Evolutionary conservation across 2,113 vertebrate species (phyloP), one percentile per base, ranked within the genome.

Genomic region (Ameiurus melas): DNA sequence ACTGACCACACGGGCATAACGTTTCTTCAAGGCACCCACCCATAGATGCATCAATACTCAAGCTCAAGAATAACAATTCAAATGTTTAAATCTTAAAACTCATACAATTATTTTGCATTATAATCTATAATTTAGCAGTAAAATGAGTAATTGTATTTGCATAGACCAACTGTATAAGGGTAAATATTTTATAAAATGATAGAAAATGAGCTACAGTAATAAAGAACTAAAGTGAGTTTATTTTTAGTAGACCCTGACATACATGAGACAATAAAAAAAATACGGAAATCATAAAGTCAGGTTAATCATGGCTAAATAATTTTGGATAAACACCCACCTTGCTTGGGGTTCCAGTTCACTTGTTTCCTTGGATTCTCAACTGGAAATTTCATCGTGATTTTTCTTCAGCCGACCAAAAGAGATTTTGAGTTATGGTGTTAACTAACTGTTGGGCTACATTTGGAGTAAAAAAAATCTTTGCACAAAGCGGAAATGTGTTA

Each of bases 311-410:
- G 19, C 0, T 12, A 47, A 60, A 86, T 20, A 47, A 77, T 47
- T 62, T 22, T 30, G 17, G 5, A 43, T 58, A 33, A 27, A 80
- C 93, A 98, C 98, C 93, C 94, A 99, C 98, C 98, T 99, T 98
- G 96, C 94, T 97, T 96, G 17, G 97, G 97, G 93, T 98, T 97
- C 97, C 97, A 99, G 95, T 98, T 99, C 93, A 99, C 98, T 95
- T 99, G 97, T 95, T 99, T 99, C 92, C 97, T 96, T 92, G 96
- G 97, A 93, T 94, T 97, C 95, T 99, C 98, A 91, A 98, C 96
- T 96, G 98, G 98, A 96, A 99, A 99, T 99, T 99, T 99, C 98
- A 99, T 99, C 91, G 95, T 95, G 96, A 91, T 94, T 94, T 81
- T 62, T 43, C 94, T 94, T 95, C 93, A 91, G 55, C 19, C 36